A percentile compares a stretch with the other conserved stretches of the same genome.
Conservation (phyloP, 2,797 vertebrate species). For the Euphonia xanthogaster region DNA sequence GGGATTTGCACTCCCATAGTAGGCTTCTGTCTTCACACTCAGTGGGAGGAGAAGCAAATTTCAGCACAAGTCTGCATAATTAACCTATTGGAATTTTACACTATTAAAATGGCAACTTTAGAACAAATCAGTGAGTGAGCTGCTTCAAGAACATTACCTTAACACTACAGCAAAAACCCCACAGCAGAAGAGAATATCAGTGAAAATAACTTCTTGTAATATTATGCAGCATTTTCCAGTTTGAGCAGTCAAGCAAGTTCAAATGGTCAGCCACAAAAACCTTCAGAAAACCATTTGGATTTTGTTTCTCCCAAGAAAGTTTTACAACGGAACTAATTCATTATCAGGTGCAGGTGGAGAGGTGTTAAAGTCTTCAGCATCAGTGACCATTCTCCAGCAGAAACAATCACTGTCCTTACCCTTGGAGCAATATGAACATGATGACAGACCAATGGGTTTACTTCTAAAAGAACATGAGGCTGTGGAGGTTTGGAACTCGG, state of each 20-base stretch:
- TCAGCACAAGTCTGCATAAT: background rate
- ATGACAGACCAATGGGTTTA: background rate
- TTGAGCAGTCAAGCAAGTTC: background rate
- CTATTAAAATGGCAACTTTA: background rate
- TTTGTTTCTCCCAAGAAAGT: background rate
- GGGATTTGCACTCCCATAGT: background rate
- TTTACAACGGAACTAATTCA: background rate
- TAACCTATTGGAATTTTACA: background rate
- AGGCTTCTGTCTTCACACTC: background rate
- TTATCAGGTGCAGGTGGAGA: background rate
- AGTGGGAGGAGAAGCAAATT: conserved; percentile 5
- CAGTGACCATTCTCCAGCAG: background rate
- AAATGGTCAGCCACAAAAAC: background rate
- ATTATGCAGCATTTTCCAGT: background rate
- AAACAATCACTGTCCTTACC: background rate
- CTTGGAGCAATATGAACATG: accelerated
- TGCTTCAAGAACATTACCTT: background rate
- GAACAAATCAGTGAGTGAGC: background rate
- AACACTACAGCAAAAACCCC: background rate
- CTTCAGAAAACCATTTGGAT: background rate
- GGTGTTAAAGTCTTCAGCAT: background rate
- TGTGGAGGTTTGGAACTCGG: background rate
- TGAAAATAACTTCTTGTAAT: background rate
- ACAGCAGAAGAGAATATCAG: background rate
- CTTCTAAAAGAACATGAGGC: background rate